phyloP scores from a whole-genome alignment of 53 echinoderm and acorn worm genomes.

The Patiria pectinifera region DNA sequence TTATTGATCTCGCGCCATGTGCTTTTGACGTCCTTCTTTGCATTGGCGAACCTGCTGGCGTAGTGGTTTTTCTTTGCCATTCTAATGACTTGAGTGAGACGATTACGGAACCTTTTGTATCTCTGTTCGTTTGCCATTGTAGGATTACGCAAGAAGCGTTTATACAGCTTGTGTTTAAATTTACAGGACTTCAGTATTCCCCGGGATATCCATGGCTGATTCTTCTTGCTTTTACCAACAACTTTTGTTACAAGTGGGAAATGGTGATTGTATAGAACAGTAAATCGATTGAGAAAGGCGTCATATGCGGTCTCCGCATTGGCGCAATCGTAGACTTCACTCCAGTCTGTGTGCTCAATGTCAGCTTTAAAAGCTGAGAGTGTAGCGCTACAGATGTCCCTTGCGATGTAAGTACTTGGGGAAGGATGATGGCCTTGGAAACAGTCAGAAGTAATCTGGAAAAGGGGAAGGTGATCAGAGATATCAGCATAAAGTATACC shows the following conservation, averaged over 20 bases:
- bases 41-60: neutral
- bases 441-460: neutral
- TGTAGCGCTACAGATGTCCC: neutral
- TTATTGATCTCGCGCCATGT: neutral
- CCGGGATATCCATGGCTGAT: neutral
- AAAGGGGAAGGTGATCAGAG: neutral
- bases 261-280: neutral
- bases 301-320: neutral
- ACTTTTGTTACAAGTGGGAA: neutral
- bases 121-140: neutral
- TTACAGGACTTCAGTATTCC: neutral
- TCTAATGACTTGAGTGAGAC: neutral
- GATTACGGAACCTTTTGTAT: neutral
- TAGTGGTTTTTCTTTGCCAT: neutral
- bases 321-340: neutral
- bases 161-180: neutral
- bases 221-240: neutral
- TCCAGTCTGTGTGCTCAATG: neutral
- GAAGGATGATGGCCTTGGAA: neutral
- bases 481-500: neutral
- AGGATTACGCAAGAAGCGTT: neutral
- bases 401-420: neutral
- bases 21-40: neutral
- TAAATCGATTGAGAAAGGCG: neutral
- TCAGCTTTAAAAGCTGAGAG: neutral